Base-by-base conservation (phyloP, 2,113 vertebrate species). In the Epinephelus moara region DNA sequence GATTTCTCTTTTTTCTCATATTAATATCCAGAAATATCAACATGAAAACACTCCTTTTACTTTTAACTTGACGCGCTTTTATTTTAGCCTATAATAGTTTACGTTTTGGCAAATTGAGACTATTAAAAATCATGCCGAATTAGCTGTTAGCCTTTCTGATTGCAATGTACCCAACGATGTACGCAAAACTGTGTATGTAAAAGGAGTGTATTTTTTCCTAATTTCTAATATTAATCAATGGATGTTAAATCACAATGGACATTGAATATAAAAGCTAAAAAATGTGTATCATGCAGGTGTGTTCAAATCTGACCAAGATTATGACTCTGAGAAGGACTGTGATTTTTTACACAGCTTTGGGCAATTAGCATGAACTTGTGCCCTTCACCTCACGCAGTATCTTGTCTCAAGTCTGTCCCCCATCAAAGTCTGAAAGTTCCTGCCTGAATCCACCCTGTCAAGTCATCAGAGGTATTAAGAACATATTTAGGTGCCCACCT, bases 401-500 rank as follows among this genome's bases (percentile, higher is more conserved):
- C 23, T 27, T 30, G 18, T 70, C 19, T 42, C 27, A 55, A 15
- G 27, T 37, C 30, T 30, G 30, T 30, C 4, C 30, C 30, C 30
- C 30, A 30, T 5, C 30, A 30, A 30, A 30, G 30, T 18, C 19
- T 40, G 33, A 40, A 11, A 63, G 2, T 40, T n/a, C 9, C 27
- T 56, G n/a, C 6, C 8, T 42, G 42, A 2, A 14, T 47, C 45
- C 19, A 40, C 17, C 2, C 14, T 23, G 50, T 40, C 2, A 3
- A 9, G 11, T 13, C 9, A 14, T 78, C 64, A 30, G 15, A 45
- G 8, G 8, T n/a, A 17, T 9, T 17, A 50, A 8, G 12, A 59
- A 30, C 6, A 37, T 17, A 30, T 40, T 37, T 5, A 23, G 6
- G 19, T 14, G 17, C 86, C 13, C 63, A 96, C 98, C 98, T 88